Percentiles rank a stretch among this genome's conserved stretches.
Conservation (phyloP, 1,140 invertebrate genomes). For the Nylanderia fulva region DNA sequence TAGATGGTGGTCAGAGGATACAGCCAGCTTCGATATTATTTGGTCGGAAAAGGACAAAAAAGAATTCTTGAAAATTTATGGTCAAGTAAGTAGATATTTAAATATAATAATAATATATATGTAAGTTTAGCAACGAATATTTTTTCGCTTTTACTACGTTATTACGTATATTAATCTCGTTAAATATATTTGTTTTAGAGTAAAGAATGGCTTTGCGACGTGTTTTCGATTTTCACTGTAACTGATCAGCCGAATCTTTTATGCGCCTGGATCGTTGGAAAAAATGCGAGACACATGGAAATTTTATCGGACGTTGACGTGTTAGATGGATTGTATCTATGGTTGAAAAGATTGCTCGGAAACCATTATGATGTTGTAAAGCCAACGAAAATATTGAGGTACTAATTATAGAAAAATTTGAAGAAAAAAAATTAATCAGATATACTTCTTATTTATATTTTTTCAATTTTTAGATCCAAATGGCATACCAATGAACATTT, state of each 20-base stretch:
- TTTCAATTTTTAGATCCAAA: constrained; percentile 85
- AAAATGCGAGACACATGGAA: constrained; percentile 87
- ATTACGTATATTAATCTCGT: constrained; percentile 16
- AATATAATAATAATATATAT: not conserved
- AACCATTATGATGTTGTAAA: constrained; percentile 86
- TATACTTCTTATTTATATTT: constrained; percentile 18
- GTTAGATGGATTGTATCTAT: constrained; percentile 81
- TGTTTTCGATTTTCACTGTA: constrained; percentile 89
- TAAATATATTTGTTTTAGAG: constrained; percentile 72
- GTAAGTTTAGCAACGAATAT: not conserved
- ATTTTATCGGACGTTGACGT: constrained; percentile 85
- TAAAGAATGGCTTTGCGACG: constrained; percentile 88
- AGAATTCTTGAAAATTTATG: constrained; percentile 70
- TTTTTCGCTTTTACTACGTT: not conserved
- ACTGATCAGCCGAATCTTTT: constrained; percentile 89
- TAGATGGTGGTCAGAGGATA: constrained; percentile 88
- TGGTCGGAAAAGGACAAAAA: constrained; percentile 86
- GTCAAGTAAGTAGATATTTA: constrained; percentile 52
- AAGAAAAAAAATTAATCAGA: constrained; percentile 7
- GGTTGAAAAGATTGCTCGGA: constrained; percentile 85
- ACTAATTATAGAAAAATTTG: not conserved
- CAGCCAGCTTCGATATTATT: constrained; percentile 84
- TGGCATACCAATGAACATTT: constrained; percentile 90
- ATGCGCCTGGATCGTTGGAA: constrained; percentile 88
- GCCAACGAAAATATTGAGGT: constrained; percentile 82